Evolutionary conservation across 2,113 vertebrate genomes (phyloP).

Genomic region (Lagenorhynchus albirostris): DNA sequence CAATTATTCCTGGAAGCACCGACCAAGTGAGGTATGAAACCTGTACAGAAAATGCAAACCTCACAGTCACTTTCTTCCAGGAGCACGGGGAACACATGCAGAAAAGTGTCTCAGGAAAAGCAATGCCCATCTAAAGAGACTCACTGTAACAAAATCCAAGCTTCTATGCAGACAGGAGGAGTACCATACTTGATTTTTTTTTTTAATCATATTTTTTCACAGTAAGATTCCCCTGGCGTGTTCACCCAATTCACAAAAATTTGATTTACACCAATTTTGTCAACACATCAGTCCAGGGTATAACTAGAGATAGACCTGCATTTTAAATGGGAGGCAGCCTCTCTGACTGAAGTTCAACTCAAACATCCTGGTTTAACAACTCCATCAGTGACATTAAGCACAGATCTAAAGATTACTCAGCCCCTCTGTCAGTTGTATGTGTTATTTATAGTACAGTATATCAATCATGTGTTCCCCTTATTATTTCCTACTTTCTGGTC

Average conservation of each 20-base stretch:
- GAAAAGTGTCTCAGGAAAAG: neutral
- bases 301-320: conserved; percentile 20
- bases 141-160: conserved; percentile 16
- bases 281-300: conserved; percentile 12
- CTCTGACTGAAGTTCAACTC: conserved; percentile 57
- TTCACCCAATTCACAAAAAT: conserved; percentile 55
- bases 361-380: conserved; percentile 51
- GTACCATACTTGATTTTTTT: neutral
- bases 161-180: neutral
- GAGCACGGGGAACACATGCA: conserved; percentile 8
- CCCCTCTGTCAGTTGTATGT: conserved; percentile 56
- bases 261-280: conserved; percentile 50
- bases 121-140: neutral
- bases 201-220: conserved; percentile 46
- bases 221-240: conserved; percentile 2
- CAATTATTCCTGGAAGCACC: conserved; percentile 66
- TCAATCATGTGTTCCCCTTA: neutral
- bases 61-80: conserved; percentile 43
- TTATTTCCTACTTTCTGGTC: conserved; percentile 70
- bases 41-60: conserved; percentile 57
- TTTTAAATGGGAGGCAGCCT: conserved; percentile 44
- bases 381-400: conserved; percentile 47
- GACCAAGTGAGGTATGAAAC: conserved; percentile 50
- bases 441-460: conserved; percentile 77
- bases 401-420: conserved; percentile 17